phyloP scores from a whole-genome alignment of 2,113 vertebrate species.

The Polypterus senegalus region DNA sequence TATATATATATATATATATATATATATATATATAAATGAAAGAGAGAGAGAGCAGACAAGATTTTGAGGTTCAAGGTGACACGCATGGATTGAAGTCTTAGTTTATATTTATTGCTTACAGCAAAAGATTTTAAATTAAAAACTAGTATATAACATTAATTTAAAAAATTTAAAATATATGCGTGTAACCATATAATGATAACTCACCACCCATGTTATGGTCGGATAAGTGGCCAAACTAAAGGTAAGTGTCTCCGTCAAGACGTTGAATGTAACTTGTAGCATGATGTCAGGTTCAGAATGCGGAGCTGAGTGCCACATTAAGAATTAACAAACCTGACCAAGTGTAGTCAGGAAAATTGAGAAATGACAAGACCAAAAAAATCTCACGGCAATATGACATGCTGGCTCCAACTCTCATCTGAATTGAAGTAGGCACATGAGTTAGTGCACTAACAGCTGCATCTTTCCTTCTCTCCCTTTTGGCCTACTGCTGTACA shows the following conservation, averaged over 20 bases:
- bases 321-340: neutral
- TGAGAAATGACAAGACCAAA: neutral
- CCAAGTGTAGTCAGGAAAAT: neutral
- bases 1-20: too few species aligned
- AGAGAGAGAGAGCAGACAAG: too few species aligned
- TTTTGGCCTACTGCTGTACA: slow-evolving; percentile 28
- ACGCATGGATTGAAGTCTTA: too few species aligned
- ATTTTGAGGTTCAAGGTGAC: too few species aligned
- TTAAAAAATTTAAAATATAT: too few species aligned
- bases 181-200: too few species aligned
- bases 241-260: slow-evolving; percentile 31
- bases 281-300: slow-evolving; percentile 26
- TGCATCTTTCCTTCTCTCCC: slow-evolving; percentile 11
- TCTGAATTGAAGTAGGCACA: neutral
- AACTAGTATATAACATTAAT: too few species aligned
- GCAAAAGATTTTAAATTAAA: too few species aligned
- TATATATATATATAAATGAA: too few species aligned
- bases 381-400: neutral
- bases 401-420: neutral
- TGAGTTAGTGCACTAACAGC: neutral
- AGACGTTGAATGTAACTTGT: slow-evolving; percentile 27
- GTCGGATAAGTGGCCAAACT: slow-evolving; percentile 25
- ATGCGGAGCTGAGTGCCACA: neutral
- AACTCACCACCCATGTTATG: slow-evolving; percentile 24
- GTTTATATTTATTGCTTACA: too few species aligned